These are phyloP conservation scores for Amphiprion percula DNA, from an alignment of 2,113 vertebrate species.

Conservation along the genomic window DNA sequence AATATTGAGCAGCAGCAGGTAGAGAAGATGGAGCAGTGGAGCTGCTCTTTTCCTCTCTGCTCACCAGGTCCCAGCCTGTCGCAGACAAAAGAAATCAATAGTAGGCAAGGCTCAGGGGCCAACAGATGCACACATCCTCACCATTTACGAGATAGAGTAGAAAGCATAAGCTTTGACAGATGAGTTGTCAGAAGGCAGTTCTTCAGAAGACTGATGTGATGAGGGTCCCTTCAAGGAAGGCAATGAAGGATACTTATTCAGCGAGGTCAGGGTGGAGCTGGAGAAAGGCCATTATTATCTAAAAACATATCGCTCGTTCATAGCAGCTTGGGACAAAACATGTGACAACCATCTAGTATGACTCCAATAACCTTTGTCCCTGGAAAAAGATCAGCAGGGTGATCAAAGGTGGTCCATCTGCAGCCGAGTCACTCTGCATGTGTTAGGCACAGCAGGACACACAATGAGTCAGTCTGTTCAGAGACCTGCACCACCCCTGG, in stretches of 20 bases:
- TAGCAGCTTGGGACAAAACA: slow-evolving; percentile 10
- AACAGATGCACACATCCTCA: not conserved
- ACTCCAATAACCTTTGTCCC: slow-evolving; percentile 41
- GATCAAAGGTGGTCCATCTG: slow-evolving; percentile 55
- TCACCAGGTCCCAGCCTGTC: slow-evolving; percentile 25
- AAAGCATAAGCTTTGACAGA: slow-evolving; percentile 15
- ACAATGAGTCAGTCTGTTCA: slow-evolving; percentile 50
- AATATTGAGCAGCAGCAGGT: slow-evolving; percentile 68
- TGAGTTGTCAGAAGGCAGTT: slow-evolving; percentile 4
- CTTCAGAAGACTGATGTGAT: not conserved
- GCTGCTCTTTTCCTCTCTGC: slow-evolving; percentile 31
- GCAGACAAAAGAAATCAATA: slow-evolving; percentile 62
- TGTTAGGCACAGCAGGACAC: slow-evolving; percentile 10
- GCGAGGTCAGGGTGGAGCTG: not conserved
- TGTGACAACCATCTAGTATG: slow-evolving; percentile 4
- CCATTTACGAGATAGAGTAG: slow-evolving; percentile 13
- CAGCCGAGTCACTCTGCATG: slow-evolving; percentile 29
- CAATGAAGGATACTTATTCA: not conserved
- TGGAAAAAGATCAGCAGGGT: slow-evolving; percentile 11
- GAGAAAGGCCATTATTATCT: not conserved
- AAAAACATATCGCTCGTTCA: slow-evolving; percentile 25
- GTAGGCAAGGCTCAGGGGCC: not conserved
- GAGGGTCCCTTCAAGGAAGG: slow-evolving; percentile 3
- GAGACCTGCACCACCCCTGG: slow-evolving; percentile 19
- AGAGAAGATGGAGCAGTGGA: slow-evolving; percentile 26